Evolutionary conservation across 2,888 invertebrate species (phyloP), one percentile per base, ranked within the genome.

Genomic region (Pelosia muscerda): DNA sequence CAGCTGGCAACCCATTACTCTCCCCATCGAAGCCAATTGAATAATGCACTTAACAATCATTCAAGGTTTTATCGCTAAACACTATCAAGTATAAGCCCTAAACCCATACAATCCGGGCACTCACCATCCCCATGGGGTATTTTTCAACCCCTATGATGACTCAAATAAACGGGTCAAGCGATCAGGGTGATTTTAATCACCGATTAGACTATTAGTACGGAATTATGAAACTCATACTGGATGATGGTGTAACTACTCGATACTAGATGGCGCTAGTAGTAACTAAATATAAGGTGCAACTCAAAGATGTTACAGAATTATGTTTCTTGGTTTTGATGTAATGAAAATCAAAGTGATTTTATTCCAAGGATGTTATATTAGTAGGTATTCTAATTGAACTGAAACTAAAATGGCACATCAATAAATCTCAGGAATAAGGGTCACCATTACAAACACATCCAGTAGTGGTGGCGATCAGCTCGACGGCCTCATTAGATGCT

Each of bases 41-140:
- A 63, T 60, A 73, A 60, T 71, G 68, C 64, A 66, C 63, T 67
- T 57, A 74, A 60, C 55, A 68, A 49, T 72, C 71, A 68, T 71
- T 38, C 78, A 68, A n/a, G 71, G 65, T 72, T 72, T 49, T n/a
- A 76, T 66, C 53, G 59, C 56, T 55, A 65, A 68, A 72, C 28
- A 62, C 66, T 69, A 73, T 71, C 63, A 68, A 55, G n/a, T 34
- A 5, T 31, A 55, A 71, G 55, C 66, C 68, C 65, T 57, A 71
- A 68, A 65, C 68, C 69, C 67, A 72, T n/a, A 49, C 9, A 49
- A 79, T 82, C 75, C 74, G 77, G 82, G 80, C 54, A 68, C 66
- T 15, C 19, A 23, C 4, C 34, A 59, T 34, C 76, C 78, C 69
- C 65, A 63, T 67, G 59, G 65, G 67, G n/a, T 73, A 72, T 75